Percentiles rank a stretch among this genome's conserved stretches.
phyloP scores from a whole-genome alignment of 2,113 vertebrate genomes.

The Alces alces region DNA sequence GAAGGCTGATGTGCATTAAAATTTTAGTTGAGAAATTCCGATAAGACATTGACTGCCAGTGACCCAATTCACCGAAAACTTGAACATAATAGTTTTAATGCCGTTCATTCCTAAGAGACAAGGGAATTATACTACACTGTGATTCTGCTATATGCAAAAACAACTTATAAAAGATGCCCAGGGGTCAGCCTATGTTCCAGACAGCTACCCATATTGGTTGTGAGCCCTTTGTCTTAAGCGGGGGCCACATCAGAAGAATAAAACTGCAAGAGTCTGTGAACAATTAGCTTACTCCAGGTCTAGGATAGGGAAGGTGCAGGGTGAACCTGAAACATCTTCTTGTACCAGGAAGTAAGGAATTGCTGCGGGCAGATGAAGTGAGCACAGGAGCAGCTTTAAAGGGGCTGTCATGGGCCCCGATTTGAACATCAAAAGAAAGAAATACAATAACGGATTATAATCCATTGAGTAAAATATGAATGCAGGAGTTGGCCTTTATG shows the following conservation, averaged over 20 bases:
- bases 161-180: not conserved
- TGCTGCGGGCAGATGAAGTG: not conserved
- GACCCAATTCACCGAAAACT: not conserved
- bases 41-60: not conserved
- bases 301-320: not conserved
- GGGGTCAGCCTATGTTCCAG: no score
- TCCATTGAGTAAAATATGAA: not conserved
- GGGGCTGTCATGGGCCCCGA: not conserved
- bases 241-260: not conserved
- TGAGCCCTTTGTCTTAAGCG: not conserved
- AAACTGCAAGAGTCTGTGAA: not conserved
- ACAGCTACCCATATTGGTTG: fast-evolving
- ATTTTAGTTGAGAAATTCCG: not conserved
- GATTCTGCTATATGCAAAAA: not conserved
- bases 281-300: not conserved
- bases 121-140: not conserved
- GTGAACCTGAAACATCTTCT: not conserved
- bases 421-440: not conserved
- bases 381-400: not conserved
- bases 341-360: not conserved
- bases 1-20: not conserved
- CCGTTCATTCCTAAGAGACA: not conserved
- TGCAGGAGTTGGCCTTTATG: not conserved
- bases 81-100: not conserved
- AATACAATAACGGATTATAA: not conserved